Base-by-base conservation (phyloP, 2,888 invertebrate genomes). In the Cryptocheilus praepositus region DNA sequence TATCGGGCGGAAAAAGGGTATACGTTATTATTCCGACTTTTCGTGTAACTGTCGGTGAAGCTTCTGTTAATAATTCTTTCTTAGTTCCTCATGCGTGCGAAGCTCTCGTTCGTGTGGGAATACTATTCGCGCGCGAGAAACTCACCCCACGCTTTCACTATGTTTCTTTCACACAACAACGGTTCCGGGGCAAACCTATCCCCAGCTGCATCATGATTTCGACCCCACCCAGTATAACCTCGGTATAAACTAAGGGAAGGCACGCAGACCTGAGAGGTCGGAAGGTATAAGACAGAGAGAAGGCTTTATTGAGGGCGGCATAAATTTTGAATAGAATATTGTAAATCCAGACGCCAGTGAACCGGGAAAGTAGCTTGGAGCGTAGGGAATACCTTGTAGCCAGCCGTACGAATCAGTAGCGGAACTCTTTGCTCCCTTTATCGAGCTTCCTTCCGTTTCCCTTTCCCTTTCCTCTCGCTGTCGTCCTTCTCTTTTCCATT, bases 261-360 rank as follows among this genome's bases (percentile, higher is more conserved):
- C 69, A 61, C 66, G 67, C 67, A 71, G 66, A 70, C 60, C 61
- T 53, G 60, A 45, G 43, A 58, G 54, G 53, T 52, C 59, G 28
- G 54, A 43, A 49, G 53, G 53, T 54, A 44, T n/a, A 64, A 59
- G 64, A 64, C 61, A 44, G 59, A 22, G 51, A 67, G 70, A 68
- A 65, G 70, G 62, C 66, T 79, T 79, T 74, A 81, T 71, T 61
- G 77, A 76, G 65, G 71, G 56, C 61, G 70, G 76, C 75, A 83
- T 83, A 80, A 83, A 85, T 85, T 85, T 81, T 68, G 62, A 81
- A 81, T 76, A 71, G 77, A 83, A 82, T 80, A 80, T 83, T 81
- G 80, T 79, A 81, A 81, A 83, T 83, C 79, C 78, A 70, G 60
- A 63, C 61, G 56, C 71, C 73, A 74, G 53, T 77, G 80, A 81